Evolutionary conservation across 2,797 vertebrate genomes (phyloP).

Genomic region (Silurus lanzhouensis): DNA sequence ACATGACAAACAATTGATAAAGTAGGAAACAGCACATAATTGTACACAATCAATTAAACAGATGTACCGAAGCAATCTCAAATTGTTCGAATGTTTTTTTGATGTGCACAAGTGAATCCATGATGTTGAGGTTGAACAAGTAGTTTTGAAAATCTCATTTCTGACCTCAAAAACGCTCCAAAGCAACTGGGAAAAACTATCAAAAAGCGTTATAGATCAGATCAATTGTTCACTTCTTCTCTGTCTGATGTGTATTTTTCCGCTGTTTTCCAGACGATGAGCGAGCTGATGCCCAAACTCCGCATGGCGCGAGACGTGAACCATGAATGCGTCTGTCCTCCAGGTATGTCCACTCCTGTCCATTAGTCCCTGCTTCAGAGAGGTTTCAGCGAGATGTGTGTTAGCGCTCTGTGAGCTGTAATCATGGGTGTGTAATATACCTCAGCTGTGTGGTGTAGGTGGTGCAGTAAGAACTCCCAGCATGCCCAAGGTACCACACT

Average conservation of each 20-base stretch:
- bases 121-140: too few relatives aligned
- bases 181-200: too few relatives aligned
- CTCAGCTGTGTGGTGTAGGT: not conserved
- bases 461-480: not conserved
- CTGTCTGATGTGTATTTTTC: slow-evolving; percentile 25
- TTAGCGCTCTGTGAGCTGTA: not conserved
- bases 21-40: too few relatives aligned
- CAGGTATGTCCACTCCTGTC: slow-evolving; percentile 76
- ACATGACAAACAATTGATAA: too few relatives aligned
- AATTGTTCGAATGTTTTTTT: too few relatives aligned
- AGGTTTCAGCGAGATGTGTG: not conserved
- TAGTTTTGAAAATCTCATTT: too few relatives aligned
- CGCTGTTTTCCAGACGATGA: slow-evolving; percentile 76
- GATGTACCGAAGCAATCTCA: too few relatives aligned
- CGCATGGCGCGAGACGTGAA: slow-evolving; percentile 81
- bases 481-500: not conserved
- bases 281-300: slow-evolving; percentile 76
- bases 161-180: too few relatives aligned
- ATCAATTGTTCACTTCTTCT: not conserved
- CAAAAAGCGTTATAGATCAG: not conserved
- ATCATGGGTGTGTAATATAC: not conserved
- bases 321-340: slow-evolving; percentile 85
- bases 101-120: too few relatives aligned
- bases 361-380: not conserved
- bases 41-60: too few relatives aligned